phyloP scores from a whole-genome alignment of 2,113 vertebrate species.

The Oncorhynchus clarkii region DNA sequence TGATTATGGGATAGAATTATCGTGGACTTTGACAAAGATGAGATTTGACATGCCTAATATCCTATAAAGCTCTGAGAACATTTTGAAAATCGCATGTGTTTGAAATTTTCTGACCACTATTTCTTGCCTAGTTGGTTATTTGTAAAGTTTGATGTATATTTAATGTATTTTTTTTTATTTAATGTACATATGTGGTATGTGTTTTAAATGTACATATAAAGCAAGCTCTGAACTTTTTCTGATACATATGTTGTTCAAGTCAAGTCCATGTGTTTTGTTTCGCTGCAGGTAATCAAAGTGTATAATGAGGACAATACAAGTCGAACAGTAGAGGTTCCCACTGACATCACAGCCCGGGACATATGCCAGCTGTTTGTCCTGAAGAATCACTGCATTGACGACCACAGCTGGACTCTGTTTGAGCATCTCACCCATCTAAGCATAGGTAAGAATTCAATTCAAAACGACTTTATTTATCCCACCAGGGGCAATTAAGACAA shows the following conservation, averaged over 20 bases:
- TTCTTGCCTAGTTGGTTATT: neutral
- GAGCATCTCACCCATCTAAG: constrained; percentile 81
- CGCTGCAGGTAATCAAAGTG: constrained; percentile 90
- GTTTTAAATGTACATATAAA: neutral
- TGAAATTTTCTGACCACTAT: neutral
- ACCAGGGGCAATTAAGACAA: too few species aligned
- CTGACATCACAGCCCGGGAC: constrained; percentile 88
- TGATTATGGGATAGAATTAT: constrained; percentile 16
- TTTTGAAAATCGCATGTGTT: neutral
- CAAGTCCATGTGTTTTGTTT: constrained; percentile 27
- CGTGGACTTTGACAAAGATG: neutral
- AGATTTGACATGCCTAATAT: neutral
- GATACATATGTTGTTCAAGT: neutral
- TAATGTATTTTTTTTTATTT: too few species aligned
- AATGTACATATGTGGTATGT: too few species aligned
- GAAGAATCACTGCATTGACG: constrained; percentile 92
- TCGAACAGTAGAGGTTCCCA: constrained; percentile 89
- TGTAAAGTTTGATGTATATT: too few species aligned
- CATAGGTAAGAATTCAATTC: constrained; percentile 75
- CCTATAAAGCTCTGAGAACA: neutral
- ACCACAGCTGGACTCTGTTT: constrained; percentile 95
- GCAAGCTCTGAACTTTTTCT: neutral
- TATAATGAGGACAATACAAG: constrained; percentile 94
- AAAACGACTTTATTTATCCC: too few species aligned
- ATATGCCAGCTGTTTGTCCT: constrained; percentile 91